Evolutionary conservation across 2,797 vertebrate genomes (phyloP).

Genomic region (Melopsittacus undulatus): DNA sequence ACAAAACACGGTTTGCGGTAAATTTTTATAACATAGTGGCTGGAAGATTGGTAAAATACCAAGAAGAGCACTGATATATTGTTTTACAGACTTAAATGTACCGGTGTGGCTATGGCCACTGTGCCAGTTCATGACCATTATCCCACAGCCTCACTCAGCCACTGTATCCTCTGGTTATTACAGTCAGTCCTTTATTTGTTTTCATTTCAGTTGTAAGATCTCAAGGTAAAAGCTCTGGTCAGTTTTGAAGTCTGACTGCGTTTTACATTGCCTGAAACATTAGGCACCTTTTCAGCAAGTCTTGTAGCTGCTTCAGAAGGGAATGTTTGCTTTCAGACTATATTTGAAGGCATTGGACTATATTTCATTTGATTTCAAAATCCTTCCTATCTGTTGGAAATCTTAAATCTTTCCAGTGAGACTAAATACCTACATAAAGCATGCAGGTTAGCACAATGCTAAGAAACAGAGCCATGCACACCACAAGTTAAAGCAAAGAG

Average conservation of each 20-base stretch:
- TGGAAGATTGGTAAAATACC: background rate
- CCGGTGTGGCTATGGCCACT: background rate
- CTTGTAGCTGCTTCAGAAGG: background rate
- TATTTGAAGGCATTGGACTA: background rate
- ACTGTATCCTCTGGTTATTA: background rate
- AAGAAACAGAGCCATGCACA: background rate
- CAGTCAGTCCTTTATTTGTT: background rate
- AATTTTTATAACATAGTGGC: too few relatives aligned
- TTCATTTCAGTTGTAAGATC: background rate
- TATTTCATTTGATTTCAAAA: background rate
- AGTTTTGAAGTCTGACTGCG: background rate
- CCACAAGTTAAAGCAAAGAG: background rate
- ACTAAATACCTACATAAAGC: background rate
- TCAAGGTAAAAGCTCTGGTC: background rate
- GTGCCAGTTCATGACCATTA: background rate
- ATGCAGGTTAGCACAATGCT: background rate
- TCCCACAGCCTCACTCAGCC: background rate
- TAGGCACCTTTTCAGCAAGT: background rate
- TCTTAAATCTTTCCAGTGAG: background rate
- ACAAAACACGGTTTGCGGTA: too few relatives aligned
- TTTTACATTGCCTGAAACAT: background rate
- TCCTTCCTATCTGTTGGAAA: background rate
- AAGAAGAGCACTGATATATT: background rate
- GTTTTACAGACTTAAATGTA: background rate
- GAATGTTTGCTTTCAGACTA: background rate